Percentiles rank a stretch among this genome's conserved stretches.
These are phyloP conservation scores for Pristionchus mayeri DNA, from an alignment of 2,888 invertebrate genomes.

Conservation along the genomic window DNA sequence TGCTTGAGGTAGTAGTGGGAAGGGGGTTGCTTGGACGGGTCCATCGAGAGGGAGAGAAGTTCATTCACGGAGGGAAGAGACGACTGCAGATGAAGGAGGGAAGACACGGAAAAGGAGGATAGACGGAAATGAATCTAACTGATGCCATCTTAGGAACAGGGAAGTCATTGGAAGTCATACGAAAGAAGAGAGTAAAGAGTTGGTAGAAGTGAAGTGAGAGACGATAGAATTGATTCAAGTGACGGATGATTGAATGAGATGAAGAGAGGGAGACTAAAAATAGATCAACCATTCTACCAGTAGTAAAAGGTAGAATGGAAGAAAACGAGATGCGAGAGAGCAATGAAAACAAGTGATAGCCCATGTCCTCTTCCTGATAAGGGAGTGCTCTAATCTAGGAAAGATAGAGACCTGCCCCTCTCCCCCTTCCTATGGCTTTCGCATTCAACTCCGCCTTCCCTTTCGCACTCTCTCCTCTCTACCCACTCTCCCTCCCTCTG, in stretches of 20 bases:
- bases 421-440: constrained; percentile 28
- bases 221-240: background rate
- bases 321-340: background rate
- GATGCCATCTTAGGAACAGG: background rate
- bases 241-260: background rate
- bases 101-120: background rate
- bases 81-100: background rate
- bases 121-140: too few relatives aligned
- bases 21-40: constrained; percentile 44
- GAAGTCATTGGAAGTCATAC: background rate
- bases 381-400: background rate
- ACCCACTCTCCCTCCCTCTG: background rate
- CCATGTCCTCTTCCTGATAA: background rate
- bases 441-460: constrained; percentile 48
- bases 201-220: background rate
- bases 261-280: constrained; percentile 18
- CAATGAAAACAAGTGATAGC: constrained; percentile 2
- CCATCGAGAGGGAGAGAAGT: constrained; percentile 29
- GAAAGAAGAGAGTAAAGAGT: background rate
- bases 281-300: background rate
- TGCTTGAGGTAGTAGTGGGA: constrained; percentile 35
- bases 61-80: constrained; percentile 30
- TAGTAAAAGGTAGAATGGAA: background rate
- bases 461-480: constrained; percentile 43
- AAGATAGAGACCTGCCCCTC: background rate